Evolutionary conservation across 2,888 invertebrate species (phyloP).

Genomic region (Acrocyrtus sp.): DNA sequence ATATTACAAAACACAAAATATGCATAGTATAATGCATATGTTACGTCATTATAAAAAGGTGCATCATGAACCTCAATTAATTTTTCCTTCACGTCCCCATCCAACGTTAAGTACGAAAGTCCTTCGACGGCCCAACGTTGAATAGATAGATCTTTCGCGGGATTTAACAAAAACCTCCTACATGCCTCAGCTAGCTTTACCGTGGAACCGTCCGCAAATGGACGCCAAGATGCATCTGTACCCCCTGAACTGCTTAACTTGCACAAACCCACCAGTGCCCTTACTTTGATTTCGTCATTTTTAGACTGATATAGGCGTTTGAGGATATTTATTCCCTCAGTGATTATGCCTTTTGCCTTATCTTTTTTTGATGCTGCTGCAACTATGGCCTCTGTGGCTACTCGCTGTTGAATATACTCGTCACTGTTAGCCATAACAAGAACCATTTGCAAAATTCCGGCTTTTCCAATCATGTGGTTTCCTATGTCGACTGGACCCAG

Average conservation of each 20-base stretch:
- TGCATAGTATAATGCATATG: not conserved
- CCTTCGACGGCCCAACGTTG: constrained; percentile 98
- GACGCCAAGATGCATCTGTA: constrained; percentile 91
- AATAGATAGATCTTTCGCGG: constrained; percentile 87
- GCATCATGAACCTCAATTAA: constrained; percentile 81
- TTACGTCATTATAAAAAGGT: not conserved
- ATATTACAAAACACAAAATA: not conserved
- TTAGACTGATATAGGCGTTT: constrained; percentile 91
- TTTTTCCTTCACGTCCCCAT: constrained; percentile 98
- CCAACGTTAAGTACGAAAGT: constrained; percentile 93
- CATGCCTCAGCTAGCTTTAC: constrained; percentile 94
- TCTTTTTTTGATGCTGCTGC: constrained; percentile 98
- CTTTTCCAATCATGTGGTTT: constrained; percentile 76
- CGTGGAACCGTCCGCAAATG: constrained; percentile 90
- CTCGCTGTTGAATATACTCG: constrained; percentile 87
- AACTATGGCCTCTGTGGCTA: constrained; percentile 96
- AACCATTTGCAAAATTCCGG: constrained; percentile 94
- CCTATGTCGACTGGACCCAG: constrained; percentile 95
- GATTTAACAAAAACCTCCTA: constrained; percentile 87
- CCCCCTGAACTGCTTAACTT: constrained; percentile 96
- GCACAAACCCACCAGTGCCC: constrained; percentile 92
- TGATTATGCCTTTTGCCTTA: constrained; percentile 89
- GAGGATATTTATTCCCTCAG: constrained; percentile 91
- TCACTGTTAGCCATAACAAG: constrained; percentile 95
- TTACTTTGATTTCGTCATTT: constrained; percentile 88